Percentiles rank a stretch among this genome's conserved stretches.
Conservation (phyloP, 2,888 invertebrate genomes). For the Lasioglossum malachurum region DNA sequence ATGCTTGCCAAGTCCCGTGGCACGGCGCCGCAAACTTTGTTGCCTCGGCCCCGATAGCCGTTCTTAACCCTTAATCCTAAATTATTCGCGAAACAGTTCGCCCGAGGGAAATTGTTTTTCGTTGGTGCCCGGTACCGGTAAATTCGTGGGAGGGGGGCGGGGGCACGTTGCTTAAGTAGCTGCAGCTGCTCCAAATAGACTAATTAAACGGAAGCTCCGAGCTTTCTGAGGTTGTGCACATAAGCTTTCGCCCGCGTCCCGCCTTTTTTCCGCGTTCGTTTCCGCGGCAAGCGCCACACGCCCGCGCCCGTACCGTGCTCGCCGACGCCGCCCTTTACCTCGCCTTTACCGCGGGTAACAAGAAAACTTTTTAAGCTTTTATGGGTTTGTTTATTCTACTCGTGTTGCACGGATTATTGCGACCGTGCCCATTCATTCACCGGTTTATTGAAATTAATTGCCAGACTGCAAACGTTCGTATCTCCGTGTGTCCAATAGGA, state of each 20-base stretch:
- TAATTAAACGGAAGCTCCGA: slow-evolving; percentile 18
- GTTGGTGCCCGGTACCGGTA: not conserved
- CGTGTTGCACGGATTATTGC: not conserved
- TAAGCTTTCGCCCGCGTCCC: not conserved
- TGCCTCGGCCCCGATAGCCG: slow-evolving; percentile 16
- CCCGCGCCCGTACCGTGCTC: not conserved
- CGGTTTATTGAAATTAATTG: slow-evolving; percentile 9
- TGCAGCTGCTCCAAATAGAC: not conserved
- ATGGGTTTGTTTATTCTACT: not conserved
- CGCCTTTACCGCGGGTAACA: not conserved
- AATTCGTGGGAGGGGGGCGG: not conserved
- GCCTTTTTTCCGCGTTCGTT: not conserved
- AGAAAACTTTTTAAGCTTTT: slow-evolving; percentile 4
- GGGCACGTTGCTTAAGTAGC: slow-evolving; percentile 1
- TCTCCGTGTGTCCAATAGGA: not conserved
- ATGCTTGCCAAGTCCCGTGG: slow-evolving; percentile 41
- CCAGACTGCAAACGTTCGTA: not conserved
- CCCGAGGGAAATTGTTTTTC: slow-evolving; percentile 10
- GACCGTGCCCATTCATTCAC: not conserved
- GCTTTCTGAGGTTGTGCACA: slow-evolving; percentile 5
- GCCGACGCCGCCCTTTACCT: not conserved
- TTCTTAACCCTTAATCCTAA: slow-evolving; percentile 50
- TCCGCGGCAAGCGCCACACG: not conserved
- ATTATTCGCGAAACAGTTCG: slow-evolving; percentile 43
- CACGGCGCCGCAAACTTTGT: slow-evolving; percentile 37